Base-by-base conservation (phyloP, 2,888 invertebrate species). In the Mesoligia furuncula region DNA sequence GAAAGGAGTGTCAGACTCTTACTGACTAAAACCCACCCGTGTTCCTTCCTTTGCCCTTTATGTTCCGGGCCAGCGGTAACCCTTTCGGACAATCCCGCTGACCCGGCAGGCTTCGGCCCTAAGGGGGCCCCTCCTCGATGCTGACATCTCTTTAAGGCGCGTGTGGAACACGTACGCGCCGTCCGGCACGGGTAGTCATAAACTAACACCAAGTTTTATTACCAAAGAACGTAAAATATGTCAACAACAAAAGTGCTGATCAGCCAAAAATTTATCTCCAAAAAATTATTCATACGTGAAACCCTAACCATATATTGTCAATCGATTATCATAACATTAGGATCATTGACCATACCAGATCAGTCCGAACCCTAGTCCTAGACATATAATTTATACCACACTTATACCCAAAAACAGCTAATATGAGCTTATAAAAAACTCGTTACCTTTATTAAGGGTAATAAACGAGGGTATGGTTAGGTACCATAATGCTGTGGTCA, bases 371-470 rank as follows among this genome's bases (percentile, higher is more conserved):
- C 72, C 66, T 84, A 84, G 77, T 91, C 90, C 93, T 93, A 93
- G 92, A 90, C 88, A 85, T 91, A 90, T 95, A 94, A 95, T 95
- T 95, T 94, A 90, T 91, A 76, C 74, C 62, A 82, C 75, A 87
- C 87, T 89, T 90, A 83, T 83, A 89, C 90, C 90, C 91, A 93
- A 93, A 91, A 89, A 85, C 84, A 90, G 91, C 74, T 87, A 86
- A 85, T 78, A 85, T 72, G 74, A 84, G 81, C 86, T 87, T 86
- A 88, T 90, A 92, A 95, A 95, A 95, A 95, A 94, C 94, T 95
- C 93, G 95, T 95, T 95, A 94, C 89, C 89, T 92, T 93, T 92
- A 95, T 95, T 95, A 95, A 92, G 92, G 93, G 92, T 94, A 94
- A 95, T 95, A 95, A 95, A 95, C 91, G 89, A 92, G 93, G 91